phyloP scores from a whole-genome alignment of 2,888 invertebrate species.

The Drosophila paramelanica region DNA sequence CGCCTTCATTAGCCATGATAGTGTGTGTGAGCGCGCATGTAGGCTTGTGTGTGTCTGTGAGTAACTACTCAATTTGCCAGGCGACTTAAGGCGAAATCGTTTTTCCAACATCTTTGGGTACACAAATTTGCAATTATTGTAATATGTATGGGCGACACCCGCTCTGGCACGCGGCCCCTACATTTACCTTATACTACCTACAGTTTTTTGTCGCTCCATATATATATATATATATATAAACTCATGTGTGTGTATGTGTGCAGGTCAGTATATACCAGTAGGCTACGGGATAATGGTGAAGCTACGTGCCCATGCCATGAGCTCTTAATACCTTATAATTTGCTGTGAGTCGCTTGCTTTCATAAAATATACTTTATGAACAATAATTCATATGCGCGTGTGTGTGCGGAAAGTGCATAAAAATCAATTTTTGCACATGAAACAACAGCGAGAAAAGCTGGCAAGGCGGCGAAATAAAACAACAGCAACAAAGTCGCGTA shows the following conservation, averaged over 20 bases:
- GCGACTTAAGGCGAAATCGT: constrained; percentile 72
- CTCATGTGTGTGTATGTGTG: constrained; percentile 11
- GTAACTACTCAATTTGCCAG: constrained; percentile 76
- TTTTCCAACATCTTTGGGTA: constrained; percentile 63
- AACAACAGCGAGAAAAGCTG: constrained; percentile 51
- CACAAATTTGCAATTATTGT: constrained; percentile 78
- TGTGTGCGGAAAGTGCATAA: constrained; percentile 73
- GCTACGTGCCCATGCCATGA: constrained; percentile 64
- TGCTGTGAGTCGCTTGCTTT: constrained; percentile 75
- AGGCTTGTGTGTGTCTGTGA: constrained; percentile 23
- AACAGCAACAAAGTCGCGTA: constrained; percentile 70
- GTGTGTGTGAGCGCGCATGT: not conserved
- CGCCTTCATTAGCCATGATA: constrained; percentile 67
- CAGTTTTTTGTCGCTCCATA: constrained; percentile 25
- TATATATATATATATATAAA: constrained; percentile 10
- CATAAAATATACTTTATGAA: constrained; percentile 79
- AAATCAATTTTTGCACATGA: constrained; percentile 78
- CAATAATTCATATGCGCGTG: constrained; percentile 74
- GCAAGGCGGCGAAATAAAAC: constrained; percentile 71
- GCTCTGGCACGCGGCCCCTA: constrained; percentile 15
- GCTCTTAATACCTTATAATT: constrained; percentile 80
- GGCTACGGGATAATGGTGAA: constrained; percentile 20
- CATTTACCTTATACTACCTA: constrained; percentile 2
- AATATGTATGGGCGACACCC: constrained; percentile 57
- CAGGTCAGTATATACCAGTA: constrained; percentile 2